Base-by-base conservation (phyloP, 2,888 invertebrate species). In the Siphlonurus alternatus region DNA sequence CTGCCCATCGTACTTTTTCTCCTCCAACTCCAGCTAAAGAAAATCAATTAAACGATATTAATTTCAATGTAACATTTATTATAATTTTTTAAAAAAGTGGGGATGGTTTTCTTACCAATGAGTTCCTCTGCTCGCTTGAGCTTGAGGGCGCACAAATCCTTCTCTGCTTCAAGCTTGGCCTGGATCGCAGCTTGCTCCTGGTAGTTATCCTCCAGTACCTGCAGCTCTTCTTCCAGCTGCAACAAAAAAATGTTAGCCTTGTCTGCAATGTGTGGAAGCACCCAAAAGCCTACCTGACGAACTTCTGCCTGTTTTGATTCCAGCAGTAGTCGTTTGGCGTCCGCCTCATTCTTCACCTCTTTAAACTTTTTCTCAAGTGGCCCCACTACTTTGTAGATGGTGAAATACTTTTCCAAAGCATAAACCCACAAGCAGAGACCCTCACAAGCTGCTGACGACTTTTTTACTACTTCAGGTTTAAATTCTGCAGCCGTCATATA, bases 331-430 rank as follows among this genome's bases (percentile, higher is more conserved):
- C 98, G 95, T 77, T 96, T 94, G 61, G 80, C 76, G 20, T 88
- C 87, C 54, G 97, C 78, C 72, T 96, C 93, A 0, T 81, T 83
- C 74, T 98, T 97, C 0, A 97, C 94, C 72, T 89, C 88, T 0
- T 85, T 87, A 61, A 98, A 75, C 66, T 92, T 89, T 0, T 88
- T 76, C 74, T 96, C 91, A 76, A 98, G 98, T 0, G 98, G 98
- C 0, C 93, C 94, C n/a, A 95, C 94, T 67, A 92, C 91, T 77
- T 88, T 89, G 67, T 91, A 89, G 64, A 97, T 95, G 24, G 89
- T 80, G 72, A 98, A 96, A 74, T 98, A 98, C 5, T 94, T 90
- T 72, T 97, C 97, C 87, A 98, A 92, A 1, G 97, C 97, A 1
- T 92, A 81, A 23, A 97, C 93, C 98, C 97, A 98, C 69, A 88